A percentile compares a stretch with the other conserved stretches of the same genome.
Evolutionary conservation across 2,113 vertebrate genomes (phyloP).

Genomic region (Penelope pileata): DNA sequence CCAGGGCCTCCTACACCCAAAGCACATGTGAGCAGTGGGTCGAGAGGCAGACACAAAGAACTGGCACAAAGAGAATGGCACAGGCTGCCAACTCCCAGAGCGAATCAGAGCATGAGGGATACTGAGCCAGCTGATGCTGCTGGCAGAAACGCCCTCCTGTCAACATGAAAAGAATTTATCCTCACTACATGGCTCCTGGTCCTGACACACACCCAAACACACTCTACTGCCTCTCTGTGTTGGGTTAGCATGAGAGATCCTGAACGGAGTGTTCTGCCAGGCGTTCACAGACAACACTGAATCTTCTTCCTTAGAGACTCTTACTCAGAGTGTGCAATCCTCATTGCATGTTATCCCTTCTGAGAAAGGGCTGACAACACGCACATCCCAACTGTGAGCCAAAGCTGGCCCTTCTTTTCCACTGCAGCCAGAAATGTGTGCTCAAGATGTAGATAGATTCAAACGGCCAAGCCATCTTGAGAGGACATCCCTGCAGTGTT

Average conservation of each 20-base stretch:
- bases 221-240: neutral
- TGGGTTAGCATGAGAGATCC: neutral
- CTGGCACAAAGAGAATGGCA: neutral
- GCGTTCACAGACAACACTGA: neutral
- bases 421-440: neutral
- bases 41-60: slow-evolving; percentile 23
- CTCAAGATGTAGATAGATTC: neutral
- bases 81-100: slow-evolving; percentile 26
- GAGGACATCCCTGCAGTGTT: neutral
- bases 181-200: neutral
- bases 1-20: slow-evolving; percentile 35
- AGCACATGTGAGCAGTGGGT: neutral
- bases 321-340: neutral
- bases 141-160: slow-evolving; percentile 31
- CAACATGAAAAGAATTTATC: slow-evolving; percentile 28
- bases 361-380: neutral
- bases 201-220: neutral
- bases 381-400: neutral
- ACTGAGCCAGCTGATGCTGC: slow-evolving; percentile 42
- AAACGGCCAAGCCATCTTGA: neutral
- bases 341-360: neutral
- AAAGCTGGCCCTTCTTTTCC: neutral
- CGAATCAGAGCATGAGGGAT: neutral
- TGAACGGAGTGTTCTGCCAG: neutral
- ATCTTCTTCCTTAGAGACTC: neutral